Conservation (phyloP, 2,888 invertebrate genomes). For the Beris morrisii region DNA sequence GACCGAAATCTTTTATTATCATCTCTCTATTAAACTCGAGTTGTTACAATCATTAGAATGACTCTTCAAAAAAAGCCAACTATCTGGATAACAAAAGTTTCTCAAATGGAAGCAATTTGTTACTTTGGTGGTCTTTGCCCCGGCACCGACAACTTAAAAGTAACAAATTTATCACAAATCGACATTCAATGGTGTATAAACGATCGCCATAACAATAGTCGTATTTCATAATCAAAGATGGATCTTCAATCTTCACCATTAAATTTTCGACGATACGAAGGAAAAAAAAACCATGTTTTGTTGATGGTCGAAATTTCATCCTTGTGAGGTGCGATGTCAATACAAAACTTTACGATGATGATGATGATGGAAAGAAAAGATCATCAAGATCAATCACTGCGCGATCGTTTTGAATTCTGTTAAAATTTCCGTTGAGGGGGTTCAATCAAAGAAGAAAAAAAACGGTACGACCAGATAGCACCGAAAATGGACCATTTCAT, state of each 20-base stretch:
- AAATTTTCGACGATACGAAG: background rate
- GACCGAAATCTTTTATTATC: slow-evolving; percentile 10
- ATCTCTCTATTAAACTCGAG: slow-evolving; percentile 20
- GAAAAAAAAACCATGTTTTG: slow-evolving; percentile 22
- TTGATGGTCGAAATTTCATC: slow-evolving; percentile 22
- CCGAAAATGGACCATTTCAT: slow-evolving; percentile 12
- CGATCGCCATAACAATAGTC: slow-evolving; percentile 17
- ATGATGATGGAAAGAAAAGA: slow-evolving; percentile 13
- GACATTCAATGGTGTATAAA: slow-evolving; percentile 29
- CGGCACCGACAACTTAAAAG: slow-evolving; percentile 15
- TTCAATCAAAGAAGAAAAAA: slow-evolving; percentile 1
- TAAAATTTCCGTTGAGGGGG: background rate
- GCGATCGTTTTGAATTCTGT: background rate
- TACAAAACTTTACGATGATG: slow-evolving; percentile 30
- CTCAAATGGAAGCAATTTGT: slow-evolving; percentile 32
- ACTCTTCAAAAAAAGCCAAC: slow-evolving; percentile 17
- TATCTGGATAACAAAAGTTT: slow-evolving; percentile 16
- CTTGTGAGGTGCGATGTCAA: slow-evolving; percentile 28
- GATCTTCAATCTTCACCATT: slow-evolving; percentile 8
- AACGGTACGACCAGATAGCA: background rate
- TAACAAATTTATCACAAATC: slow-evolving; percentile 33
- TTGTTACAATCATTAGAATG: slow-evolving; percentile 24
- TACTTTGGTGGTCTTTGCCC: slow-evolving; percentile 29
- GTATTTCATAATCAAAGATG: slow-evolving; percentile 20
- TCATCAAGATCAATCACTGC: slow-evolving; percentile 15